A percentile compares a stretch with the other conserved stretches of the same genome.
These are phyloP conservation scores for Mythimna albipuncta DNA, from an alignment of 2,888 invertebrate genomes.

Conservation along the genomic window DNA sequence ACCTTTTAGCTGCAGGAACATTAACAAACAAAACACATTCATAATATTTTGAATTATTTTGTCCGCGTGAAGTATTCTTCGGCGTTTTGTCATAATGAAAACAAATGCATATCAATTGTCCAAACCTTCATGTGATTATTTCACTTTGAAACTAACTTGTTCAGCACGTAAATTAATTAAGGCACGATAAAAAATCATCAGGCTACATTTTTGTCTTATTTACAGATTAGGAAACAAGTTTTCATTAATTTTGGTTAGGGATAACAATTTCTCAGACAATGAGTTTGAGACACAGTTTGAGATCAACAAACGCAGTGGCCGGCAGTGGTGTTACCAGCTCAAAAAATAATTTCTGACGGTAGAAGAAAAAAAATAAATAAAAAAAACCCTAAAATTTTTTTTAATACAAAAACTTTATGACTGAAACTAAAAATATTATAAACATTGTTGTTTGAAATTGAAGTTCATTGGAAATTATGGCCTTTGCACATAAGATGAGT, in stretches of 20 bases:
- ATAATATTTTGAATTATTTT: constrained; percentile 88
- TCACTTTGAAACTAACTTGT: constrained; percentile 42
- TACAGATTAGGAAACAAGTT: constrained; percentile 8
- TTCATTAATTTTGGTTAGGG: constrained; percentile 34
- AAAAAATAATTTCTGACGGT: background rate
- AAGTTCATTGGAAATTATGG: background rate
- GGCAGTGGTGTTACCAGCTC: constrained; percentile 30
- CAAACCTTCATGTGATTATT: constrained; percentile 72
- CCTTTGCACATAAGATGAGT: background rate
- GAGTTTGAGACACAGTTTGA: constrained; percentile 25
- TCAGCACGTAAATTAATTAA: constrained; percentile 46
- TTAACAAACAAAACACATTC: constrained; percentile 86
- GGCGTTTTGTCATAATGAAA: constrained; percentile 89
- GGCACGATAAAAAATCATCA: constrained; percentile 60
- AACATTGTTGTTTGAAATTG: background rate
- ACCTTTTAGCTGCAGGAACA: constrained; percentile 88
- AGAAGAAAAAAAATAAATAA: background rate
- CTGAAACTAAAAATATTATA: background rate
- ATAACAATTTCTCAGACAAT: constrained; percentile 49
- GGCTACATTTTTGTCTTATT: constrained; percentile 25
- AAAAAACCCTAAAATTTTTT: too few relatives aligned
- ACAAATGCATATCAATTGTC: constrained; percentile 77
- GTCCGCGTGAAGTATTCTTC: constrained; percentile 87
- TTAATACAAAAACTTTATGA: background rate
- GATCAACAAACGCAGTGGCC: constrained; percentile 54